Conservation (phyloP, 1,140 invertebrate species). For the Bombus confusus region DNA sequence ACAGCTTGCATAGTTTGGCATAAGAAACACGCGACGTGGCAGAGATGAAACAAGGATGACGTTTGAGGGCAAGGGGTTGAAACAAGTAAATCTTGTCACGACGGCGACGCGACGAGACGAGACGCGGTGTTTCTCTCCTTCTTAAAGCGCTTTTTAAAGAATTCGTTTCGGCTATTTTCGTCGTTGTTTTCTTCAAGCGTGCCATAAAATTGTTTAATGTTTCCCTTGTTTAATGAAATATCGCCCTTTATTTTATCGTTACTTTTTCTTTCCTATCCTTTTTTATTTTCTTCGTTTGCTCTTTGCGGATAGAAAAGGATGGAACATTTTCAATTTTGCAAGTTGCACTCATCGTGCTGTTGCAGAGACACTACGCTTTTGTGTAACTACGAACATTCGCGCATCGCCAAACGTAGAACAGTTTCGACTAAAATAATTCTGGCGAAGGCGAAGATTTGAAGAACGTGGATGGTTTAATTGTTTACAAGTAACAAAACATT, state of each 20-base stretch:
- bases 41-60: background rate
- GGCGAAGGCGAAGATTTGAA: too few relatives aligned
- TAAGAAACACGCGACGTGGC: background rate
- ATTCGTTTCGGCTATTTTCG: background rate
- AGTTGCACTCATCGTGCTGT: background rate
- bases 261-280: background rate
- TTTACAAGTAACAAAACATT: too few relatives aligned
- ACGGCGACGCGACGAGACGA: too few relatives aligned
- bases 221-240: constrained; percentile 6
- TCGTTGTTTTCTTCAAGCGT: background rate
- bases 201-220: constrained; percentile 4
- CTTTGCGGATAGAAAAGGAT: too few relatives aligned
- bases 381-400: too few relatives aligned
- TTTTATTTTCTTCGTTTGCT: background rate
- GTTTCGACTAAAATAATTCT: too few relatives aligned
- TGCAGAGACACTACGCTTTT: too few relatives aligned
- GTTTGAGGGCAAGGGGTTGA: background rate
- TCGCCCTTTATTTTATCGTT: background rate
- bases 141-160: background rate
- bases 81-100: background rate
- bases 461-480: too few relatives aligned
- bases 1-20: background rate
- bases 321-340: background rate
- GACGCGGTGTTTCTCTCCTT: background rate
- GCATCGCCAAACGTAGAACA: too few relatives aligned